A percentile compares a stretch with the other conserved stretches of the same genome.
Evolutionary conservation across 2,113 vertebrate genomes (phyloP).

Genomic region (Pygoscelis antarcticus): DNA sequence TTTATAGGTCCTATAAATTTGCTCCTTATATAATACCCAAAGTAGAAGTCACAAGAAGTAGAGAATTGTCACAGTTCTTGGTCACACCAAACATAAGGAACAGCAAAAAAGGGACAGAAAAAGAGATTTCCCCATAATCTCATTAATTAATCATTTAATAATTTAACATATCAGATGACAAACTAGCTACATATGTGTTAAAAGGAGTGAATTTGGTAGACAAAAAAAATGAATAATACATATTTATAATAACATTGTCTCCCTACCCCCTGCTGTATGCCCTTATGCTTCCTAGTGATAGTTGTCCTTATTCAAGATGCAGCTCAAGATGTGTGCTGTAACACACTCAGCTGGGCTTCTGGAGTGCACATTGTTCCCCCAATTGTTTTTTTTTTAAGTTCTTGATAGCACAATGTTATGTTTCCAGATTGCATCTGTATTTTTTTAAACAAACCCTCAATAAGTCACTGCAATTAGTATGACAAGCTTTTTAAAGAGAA

Average conservation of each 20-base stretch:
- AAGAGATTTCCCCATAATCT: not conserved
- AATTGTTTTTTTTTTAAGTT: not conserved
- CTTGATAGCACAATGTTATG: not conserved
- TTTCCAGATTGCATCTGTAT: not conserved
- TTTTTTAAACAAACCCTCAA: not conserved
- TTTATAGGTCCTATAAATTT: not conserved
- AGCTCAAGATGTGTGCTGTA: not conserved
- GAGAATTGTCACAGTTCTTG: not conserved
- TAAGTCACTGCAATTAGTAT: not conserved
- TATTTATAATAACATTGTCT: not conserved
- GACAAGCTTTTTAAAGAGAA: not conserved
- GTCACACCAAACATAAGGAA: not conserved
- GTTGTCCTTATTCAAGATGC: conserved; percentile 28
- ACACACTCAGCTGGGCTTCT: not conserved
- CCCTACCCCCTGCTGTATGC: not conserved
- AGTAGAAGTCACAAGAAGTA: not conserved
- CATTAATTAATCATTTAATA: not conserved
- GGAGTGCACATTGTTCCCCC: not conserved
- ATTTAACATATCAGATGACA: conserved; percentile 28
- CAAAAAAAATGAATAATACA: not conserved
- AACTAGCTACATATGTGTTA: not conserved
- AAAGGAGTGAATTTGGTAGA: not conserved
- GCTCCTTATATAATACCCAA: not conserved
- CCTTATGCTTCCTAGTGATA: conserved; percentile 30
- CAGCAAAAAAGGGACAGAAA: not conserved